Evolutionary conservation across 1,140 invertebrate genomes (phyloP).

Genomic region (Planococcus citri): DNA sequence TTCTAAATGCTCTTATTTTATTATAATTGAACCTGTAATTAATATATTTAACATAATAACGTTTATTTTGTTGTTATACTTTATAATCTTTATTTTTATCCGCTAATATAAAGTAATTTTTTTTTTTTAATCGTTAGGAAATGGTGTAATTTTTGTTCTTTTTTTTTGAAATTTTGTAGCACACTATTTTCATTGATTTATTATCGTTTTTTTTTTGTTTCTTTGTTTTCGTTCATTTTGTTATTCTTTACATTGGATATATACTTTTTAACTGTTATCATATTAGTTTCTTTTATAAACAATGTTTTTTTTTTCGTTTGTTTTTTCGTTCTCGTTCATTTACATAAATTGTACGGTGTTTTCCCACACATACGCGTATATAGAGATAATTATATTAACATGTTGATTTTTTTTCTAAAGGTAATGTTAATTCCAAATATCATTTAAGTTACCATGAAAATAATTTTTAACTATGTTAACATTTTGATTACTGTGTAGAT

Average conservation of each 20-base stretch:
- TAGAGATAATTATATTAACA: neutral
- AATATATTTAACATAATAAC: slow-evolving; percentile 6
- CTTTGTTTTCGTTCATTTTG: neutral
- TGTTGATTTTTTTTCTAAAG: neutral
- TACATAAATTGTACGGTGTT: neutral
- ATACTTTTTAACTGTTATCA: slow-evolving; percentile 1
- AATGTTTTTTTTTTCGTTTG: neutral
- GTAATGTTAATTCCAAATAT: neutral
- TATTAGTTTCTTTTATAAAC: neutral
- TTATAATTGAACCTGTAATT: neutral
- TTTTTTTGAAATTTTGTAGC: neutral
- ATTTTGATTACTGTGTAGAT: neutral
- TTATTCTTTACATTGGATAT: neutral
- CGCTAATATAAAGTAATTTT: neutral
- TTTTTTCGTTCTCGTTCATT: neutral
- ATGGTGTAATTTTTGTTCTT: slow-evolving; percentile 4
- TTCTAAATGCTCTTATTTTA: slow-evolving; percentile 19
- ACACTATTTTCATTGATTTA: neutral
- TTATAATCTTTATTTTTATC: slow-evolving; percentile 13
- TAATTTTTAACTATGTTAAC: neutral
- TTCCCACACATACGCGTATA: neutral
- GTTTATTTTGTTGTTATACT: slow-evolving; percentile 14
- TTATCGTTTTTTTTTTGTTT: neutral
- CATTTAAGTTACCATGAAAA: slow-evolving; percentile 7
- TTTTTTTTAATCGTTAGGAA: slow-evolving; percentile 11